Evolutionary conservation across 35 echinoderm and acorn worm species (phyloP).

Genomic region (Apostichopus californicus): DNA sequence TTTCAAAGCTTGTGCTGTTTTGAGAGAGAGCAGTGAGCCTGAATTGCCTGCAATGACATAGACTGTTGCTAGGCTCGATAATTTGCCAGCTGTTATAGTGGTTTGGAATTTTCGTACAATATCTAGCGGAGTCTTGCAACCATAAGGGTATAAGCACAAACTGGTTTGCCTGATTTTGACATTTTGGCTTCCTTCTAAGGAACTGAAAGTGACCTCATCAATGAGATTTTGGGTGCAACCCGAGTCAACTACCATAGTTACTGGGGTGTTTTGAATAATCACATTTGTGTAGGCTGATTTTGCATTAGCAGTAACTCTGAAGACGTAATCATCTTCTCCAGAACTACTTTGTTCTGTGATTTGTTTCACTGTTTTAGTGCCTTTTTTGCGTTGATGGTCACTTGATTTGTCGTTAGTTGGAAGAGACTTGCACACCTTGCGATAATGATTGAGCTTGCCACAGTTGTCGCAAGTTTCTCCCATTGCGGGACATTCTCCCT

Average conservation of each 20-base stretch:
- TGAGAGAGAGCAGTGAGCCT: background rate
- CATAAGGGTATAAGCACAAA: too few relatives aligned
- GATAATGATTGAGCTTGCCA: conserved; percentile 23
- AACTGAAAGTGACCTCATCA: too few relatives aligned
- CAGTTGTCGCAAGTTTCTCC: conserved; percentile 34
- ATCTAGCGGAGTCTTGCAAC: background rate
- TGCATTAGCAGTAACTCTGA: too few relatives aligned
- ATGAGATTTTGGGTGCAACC: background rate
- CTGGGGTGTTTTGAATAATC: background rate
- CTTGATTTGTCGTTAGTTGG: too few relatives aligned
- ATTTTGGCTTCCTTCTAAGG: too few relatives aligned
- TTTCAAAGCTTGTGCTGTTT: conserved; percentile 17
- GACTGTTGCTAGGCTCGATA: background rate
- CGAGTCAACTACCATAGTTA: conserved; percentile 27
- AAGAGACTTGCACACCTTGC: background rate
- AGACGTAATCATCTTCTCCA: background rate
- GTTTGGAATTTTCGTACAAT: too few relatives aligned
- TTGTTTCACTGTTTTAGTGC: too few relatives aligned
- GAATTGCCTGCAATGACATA: background rate
- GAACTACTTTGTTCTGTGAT: too few relatives aligned
- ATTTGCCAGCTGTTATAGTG: too few relatives aligned
- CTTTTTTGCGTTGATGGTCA: too few relatives aligned
- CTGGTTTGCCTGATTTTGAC: too few relatives aligned
- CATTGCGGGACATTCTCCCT: conserved; percentile 24
- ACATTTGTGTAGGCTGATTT: background rate